Percentiles rank a stretch among this genome's conserved stretches.
Conservation (phyloP, 2,113 vertebrate genomes). For the Arizona elegans region DNA sequence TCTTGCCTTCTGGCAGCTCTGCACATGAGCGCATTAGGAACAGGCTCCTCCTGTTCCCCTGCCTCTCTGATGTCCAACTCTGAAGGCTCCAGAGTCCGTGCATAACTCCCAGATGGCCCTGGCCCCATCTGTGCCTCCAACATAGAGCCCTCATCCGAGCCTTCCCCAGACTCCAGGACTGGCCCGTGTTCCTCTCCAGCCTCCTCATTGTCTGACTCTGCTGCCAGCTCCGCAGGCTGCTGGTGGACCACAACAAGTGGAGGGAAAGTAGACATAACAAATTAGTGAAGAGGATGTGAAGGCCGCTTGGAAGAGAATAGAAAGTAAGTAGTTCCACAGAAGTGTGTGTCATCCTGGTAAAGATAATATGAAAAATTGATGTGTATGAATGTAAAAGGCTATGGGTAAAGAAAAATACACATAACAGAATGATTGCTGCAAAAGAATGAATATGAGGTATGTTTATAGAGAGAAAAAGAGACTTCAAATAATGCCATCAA, state of each 20-base stretch:
- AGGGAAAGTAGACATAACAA: not conserved
- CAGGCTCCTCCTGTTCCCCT: too few relatives aligned
- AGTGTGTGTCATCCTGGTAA: not conserved
- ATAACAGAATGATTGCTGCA: not conserved
- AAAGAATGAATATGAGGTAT: not conserved
- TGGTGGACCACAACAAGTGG: not conserved
- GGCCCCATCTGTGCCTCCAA: too few relatives aligned
- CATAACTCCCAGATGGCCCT: too few relatives aligned
- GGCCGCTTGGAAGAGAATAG: not conserved
- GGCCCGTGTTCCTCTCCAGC: too few relatives aligned
- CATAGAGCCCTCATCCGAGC: too few relatives aligned
- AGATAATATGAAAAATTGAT: not conserved
- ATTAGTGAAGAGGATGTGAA: not conserved
- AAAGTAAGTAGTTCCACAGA: not conserved
- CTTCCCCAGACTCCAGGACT: too few relatives aligned
- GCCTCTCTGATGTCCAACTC: too few relatives aligned
- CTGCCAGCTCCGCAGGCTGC: too few relatives aligned
- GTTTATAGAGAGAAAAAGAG: not conserved
- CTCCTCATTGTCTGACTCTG: too few relatives aligned
- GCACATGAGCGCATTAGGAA: too few relatives aligned
- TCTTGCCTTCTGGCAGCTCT: too few relatives aligned
- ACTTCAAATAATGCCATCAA: not conserved
- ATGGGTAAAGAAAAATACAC: not conserved
- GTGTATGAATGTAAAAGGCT: not conserved
- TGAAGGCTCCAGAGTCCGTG: too few relatives aligned